These are phyloP conservation scores for Ptyas mucosa DNA, from an alignment of 2,113 vertebrate genomes.

Conservation along the genomic window DNA sequence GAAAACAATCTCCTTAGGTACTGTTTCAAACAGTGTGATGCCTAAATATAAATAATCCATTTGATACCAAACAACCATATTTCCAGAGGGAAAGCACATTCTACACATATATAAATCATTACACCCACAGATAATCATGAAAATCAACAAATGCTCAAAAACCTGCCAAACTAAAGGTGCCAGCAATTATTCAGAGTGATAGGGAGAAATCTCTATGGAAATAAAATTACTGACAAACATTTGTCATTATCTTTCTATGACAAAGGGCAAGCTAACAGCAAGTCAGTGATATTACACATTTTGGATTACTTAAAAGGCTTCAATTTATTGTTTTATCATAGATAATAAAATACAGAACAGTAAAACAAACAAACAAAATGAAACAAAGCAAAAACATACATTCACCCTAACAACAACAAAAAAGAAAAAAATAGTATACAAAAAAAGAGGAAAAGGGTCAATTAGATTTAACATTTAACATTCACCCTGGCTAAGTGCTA, in stretches of 20 bases:
- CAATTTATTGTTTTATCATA: too few species aligned
- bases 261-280: background rate
- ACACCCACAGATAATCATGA: background rate
- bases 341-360: too few species aligned
- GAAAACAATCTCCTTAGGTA: background rate
- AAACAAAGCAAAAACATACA: too few species aligned
- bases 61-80: background rate
- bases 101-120: background rate
- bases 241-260: background rate
- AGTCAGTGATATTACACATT: background rate
- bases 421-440: too few species aligned
- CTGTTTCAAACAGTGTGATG: background rate
- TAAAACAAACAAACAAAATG: too few species aligned
- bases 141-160: constrained; percentile 2
- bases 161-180: background rate
- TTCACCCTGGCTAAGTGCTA: too few species aligned
- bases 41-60: background rate
- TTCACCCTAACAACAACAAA: too few species aligned
- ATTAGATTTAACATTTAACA: too few species aligned
- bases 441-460: too few species aligned
- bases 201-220: background rate
- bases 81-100: background rate
- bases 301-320: background rate
- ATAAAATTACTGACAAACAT: background rate
- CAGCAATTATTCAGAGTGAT: background rate